Conservation (phyloP, 1,140 invertebrate genomes). For the Cataglyphis hispanica region DNA sequence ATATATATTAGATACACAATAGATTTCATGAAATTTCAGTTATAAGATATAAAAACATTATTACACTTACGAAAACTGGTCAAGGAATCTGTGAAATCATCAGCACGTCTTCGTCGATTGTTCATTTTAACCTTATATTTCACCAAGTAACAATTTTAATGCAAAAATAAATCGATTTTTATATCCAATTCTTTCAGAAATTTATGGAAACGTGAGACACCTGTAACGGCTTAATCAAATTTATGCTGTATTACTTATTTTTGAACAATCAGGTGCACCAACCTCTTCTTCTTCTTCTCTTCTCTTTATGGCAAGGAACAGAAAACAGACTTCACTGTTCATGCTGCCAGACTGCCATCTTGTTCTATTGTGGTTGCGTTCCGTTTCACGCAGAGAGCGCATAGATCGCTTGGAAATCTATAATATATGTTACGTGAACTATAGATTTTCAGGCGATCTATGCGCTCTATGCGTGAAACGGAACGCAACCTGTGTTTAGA, state of each 20-base stretch:
- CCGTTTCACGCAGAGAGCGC: too few species aligned
- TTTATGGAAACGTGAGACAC: neutral
- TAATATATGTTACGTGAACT: too few species aligned
- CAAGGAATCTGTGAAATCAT: slow-evolving; percentile 65
- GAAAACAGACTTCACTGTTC: too few species aligned
- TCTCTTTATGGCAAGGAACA: too few species aligned
- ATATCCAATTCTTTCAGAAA: neutral
- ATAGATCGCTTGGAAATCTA: too few species aligned
- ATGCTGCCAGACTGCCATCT: too few species aligned
- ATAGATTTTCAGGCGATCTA: too few species aligned
- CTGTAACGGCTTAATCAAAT: neutral
- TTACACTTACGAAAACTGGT: slow-evolving; percentile 63
- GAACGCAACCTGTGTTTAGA: too few species aligned
- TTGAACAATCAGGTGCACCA: slow-evolving; percentile 56
- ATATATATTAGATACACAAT: neutral
- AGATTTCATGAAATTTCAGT: neutral
- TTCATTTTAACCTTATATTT: slow-evolving; percentile 47
- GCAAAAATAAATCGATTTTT: neutral
- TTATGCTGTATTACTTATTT: slow-evolving; percentile 14
- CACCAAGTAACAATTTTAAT: neutral
- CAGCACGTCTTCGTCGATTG: slow-evolving; percentile 49
- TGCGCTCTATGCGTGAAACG: too few species aligned
- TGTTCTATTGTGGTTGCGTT: too few species aligned
- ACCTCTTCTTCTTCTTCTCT: too few species aligned
- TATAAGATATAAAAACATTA: neutral